Evolutionary conservation across 2,888 invertebrate species (phyloP), one percentile per base, ranked within the genome.

Genomic region (Orchesellides sinensis): DNA sequence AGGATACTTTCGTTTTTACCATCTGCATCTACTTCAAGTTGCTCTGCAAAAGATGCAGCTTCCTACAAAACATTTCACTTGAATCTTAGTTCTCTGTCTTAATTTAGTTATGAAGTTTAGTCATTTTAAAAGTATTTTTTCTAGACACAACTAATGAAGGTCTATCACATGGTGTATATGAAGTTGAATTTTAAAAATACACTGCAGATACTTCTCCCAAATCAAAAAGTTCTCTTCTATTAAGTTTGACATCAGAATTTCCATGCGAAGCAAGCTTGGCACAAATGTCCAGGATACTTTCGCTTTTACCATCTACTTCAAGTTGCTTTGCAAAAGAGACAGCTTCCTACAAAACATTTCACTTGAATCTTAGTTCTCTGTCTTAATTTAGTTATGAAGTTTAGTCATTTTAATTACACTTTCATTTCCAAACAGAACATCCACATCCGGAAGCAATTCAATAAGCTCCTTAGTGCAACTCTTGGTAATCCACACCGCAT

Each of bases 91-190:
- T 35, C n/a, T n/a, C n/a, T n/a, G n/a, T n/a, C n/a, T n/a, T n/a
- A n/a, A n/a, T n/a, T n/a, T n/a, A n/a, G n/a, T n/a, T n/a, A n/a
- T n/a, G n/a, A n/a, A n/a, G n/a, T n/a, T n/a, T n/a, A n/a, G n/a
- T n/a, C n/a, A n/a, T n/a, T n/a, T n/a, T n/a, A n/a, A 79, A 92
- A 83, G 94, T 92, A 91, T 97, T 98, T 90, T 99, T 99, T 66
- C 98, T 98, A 90, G 99, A 98, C 4, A 99, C 91, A 82, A 98
- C 93, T n/a, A n/a, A n/a, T n/a, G n/a, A n/a, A n/a, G n/a, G n/a
- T n/a, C n/a, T n/a, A n/a, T n/a, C n/a, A n/a, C n/a, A n/a, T n/a
- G n/a, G n/a, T n/a, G n/a, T n/a, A n/a, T n/a, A n/a, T n/a, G n/a
- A n/a, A n/a, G n/a, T n/a, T n/a, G n/a, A n/a, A n/a, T n/a, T n/a